phyloP scores from a whole-genome alignment of 2,797 vertebrate genomes.

The Sorex maritimensis region DNA sequence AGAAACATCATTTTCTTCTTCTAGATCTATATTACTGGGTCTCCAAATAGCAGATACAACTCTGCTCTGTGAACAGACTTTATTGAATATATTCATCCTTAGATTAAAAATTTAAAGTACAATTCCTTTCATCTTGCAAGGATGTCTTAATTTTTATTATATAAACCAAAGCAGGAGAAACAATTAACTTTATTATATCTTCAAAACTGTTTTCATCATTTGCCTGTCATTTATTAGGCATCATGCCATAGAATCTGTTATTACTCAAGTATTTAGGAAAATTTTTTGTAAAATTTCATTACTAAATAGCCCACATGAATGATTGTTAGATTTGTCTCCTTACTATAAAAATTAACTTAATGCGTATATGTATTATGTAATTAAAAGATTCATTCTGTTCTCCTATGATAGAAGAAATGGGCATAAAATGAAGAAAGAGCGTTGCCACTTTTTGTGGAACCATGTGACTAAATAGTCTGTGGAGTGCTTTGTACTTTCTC shows the following conservation, averaged over 20 bases:
- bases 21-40: conserved; percentile 33
- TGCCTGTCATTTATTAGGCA: conserved; percentile 12
- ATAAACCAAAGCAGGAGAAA: conserved; percentile 46
- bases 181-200: background rate
- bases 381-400: no score
- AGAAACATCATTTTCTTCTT: conserved; percentile 60
- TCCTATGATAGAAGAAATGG: background rate
- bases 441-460: background rate
- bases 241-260: background rate
- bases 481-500: background rate
- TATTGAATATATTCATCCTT: conserved; percentile 64
- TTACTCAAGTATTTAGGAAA: background rate
- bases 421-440: background rate
- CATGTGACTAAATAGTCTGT: background rate
- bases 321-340: background rate
- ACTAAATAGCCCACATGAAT: conserved; percentile 28
- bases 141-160: conserved; percentile 64
- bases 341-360: background rate
- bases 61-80: conserved; percentile 55
- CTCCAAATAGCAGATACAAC: conserved; percentile 68
- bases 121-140: conserved; percentile 59
- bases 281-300: conserved; percentile 38
- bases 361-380: background rate
- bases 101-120: conserved; percentile 65
- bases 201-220: conserved; percentile 25